Base-by-base conservation (phyloP, 2,888 invertebrate species). In the Alloscopus bannaensis region DNA sequence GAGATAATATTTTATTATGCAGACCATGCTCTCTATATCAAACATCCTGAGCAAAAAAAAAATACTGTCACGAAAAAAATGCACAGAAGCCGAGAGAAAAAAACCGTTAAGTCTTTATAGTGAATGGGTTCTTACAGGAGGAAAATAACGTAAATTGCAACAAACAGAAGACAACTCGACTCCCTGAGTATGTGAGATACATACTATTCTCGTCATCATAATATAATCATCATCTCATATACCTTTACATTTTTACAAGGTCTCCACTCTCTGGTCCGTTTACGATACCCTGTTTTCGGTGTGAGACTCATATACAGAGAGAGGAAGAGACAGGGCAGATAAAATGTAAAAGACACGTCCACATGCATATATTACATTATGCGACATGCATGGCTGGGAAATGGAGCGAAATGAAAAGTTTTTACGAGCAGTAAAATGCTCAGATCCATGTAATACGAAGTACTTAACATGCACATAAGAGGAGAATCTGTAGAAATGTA, bases 341-440 rank as follows among this genome's bases (percentile, higher is more conserved):
- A n/a, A n/a, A n/a, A n/a, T n/a, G n/a, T n/a, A n/a, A n/a, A n/a
- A n/a, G n/a, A n/a, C n/a, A n/a, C n/a, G 22, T 52, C 52, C 42
- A 16, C 42, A 42, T 42, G 42, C 31, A 59, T 59, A 31, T 16
- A 57, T 69, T 57, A 57, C 28, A 57, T 70, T 52, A 62, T 42
- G 64, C 47, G 52, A 72, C 64, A 72, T 64, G 64, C 64, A 72
- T 71, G 45, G 28, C 40, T 55, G 64, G 62, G 52, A 64, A 64
- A 71, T 71, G 62, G 71, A 71, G 71, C 71, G 71, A 66, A 71
- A 64, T 64, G 64, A 55, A 72, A 72, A 72, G 64, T 55, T 72
- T 72, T 72, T 72, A 72, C 62, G 72, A 72, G 64, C 72, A 72
- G 72, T 72, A 64, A 64, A 72, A 72, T 59, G 70, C 47, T 45